phyloP scores from a whole-genome alignment of 2,797 vertebrate genomes.

The Gymnothorax javanicus region DNA sequence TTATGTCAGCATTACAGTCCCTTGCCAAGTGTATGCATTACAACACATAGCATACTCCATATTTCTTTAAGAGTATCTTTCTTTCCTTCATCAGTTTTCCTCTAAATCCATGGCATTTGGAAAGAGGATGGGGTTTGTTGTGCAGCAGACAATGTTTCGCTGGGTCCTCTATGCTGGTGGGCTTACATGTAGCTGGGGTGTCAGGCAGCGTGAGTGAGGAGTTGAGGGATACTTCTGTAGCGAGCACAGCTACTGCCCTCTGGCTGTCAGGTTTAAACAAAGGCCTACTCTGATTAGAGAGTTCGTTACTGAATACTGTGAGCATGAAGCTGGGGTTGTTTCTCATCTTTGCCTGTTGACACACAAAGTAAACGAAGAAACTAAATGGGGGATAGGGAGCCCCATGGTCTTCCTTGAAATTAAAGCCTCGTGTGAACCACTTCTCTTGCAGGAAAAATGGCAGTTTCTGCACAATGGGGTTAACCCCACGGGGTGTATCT shows the following conservation, averaged over 20 bases:
- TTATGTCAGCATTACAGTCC: slow-evolving; percentile 29
- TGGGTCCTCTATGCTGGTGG: neutral
- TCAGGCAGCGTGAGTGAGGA: neutral
- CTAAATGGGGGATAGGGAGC: slow-evolving; percentile 46
- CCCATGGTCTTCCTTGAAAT: slow-evolving; percentile 36
- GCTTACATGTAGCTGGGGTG: neutral
- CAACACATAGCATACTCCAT: neutral
- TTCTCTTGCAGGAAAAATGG: slow-evolving; percentile 38
- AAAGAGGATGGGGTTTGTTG: neutral
- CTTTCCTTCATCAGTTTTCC: slow-evolving; percentile 4
- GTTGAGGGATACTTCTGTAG: slow-evolving; percentile 18
- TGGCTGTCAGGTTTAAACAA: slow-evolving; percentile 22
- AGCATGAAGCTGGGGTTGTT: slow-evolving; percentile 49
- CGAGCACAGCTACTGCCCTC: slow-evolving; percentile 40
- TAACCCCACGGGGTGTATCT: neutral
- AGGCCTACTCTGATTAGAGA: slow-evolving; percentile 8
- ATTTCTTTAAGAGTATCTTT: no score
- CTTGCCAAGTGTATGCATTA: slow-evolving; percentile 28
- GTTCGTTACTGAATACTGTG: neutral
- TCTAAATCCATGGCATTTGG: slow-evolving; percentile 38
- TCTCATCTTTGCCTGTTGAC: slow-evolving; percentile 38
- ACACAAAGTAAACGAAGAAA: slow-evolving; percentile 53
- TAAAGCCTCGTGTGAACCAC: slow-evolving; percentile 36
- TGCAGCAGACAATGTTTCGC: slow-evolving; percentile 34
- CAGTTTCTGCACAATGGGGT: slow-evolving; percentile 6